phyloP scores from a whole-genome alignment of 2,888 invertebrate species.

The Philopedon plagiatum region DNA sequence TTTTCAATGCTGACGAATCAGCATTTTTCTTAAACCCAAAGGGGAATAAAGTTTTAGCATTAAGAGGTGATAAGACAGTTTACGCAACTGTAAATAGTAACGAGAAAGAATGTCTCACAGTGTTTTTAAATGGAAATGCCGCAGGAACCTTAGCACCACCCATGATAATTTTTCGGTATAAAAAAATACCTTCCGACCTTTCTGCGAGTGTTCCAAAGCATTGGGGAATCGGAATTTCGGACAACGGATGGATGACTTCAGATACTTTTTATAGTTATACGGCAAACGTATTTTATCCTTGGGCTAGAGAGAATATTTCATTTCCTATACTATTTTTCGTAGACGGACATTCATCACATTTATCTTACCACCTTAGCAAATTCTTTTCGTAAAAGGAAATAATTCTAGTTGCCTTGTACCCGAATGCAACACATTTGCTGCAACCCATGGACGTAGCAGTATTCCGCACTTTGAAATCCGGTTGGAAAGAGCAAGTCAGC shows the following conservation, averaged over 20 bases:
- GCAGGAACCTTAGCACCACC: not conserved
- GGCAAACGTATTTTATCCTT: constrained; percentile 23
- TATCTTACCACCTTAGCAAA: constrained; percentile 17
- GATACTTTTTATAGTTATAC: constrained; percentile 24
- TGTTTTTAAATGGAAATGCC: constrained; percentile 26
- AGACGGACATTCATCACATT: constrained; percentile 26
- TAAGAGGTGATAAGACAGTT: too few species aligned
- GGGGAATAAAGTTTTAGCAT: too few species aligned
- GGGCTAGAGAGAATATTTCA: constrained; percentile 7
- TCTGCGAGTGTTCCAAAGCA: constrained; percentile 30
- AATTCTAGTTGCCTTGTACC: constrained; percentile 21
- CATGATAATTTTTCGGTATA: not conserved
- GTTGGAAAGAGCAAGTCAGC: not conserved
- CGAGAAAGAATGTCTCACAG: too few species aligned
- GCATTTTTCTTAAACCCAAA: constrained; percentile 33
- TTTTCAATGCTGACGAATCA: constrained; percentile 35
- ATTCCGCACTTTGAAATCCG: too few species aligned
- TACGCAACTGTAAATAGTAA: too few species aligned
- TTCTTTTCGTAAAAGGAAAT: constrained; percentile 30
- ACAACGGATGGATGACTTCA: constrained; percentile 25
- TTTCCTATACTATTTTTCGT: constrained; percentile 28
- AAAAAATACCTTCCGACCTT: constrained; percentile 24
- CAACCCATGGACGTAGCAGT: too few species aligned
- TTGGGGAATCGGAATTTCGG: constrained; percentile 27
- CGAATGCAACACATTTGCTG: too few species aligned